A percentile compares a stretch with the other conserved stretches of the same genome.
phyloP scores from a whole-genome alignment of 2,113 vertebrate species.

The Emydocephalus ijimae region DNA sequence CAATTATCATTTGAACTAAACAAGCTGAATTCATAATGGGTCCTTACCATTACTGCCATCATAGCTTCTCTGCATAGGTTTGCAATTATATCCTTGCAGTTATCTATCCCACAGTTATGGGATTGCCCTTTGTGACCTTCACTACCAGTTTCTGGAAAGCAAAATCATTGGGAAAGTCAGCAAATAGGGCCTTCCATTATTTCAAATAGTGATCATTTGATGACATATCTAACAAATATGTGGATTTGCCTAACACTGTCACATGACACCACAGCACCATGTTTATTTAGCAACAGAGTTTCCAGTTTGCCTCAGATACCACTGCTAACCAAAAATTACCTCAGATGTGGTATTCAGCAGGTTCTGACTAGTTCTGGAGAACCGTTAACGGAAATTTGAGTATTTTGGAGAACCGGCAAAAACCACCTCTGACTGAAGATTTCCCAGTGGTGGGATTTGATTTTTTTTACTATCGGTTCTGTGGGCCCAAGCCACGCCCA shows the following conservation, averaged over 20 bases:
- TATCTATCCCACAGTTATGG: not conserved
- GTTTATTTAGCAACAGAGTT: not conserved
- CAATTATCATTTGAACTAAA: not conserved
- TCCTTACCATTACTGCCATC: not conserved
- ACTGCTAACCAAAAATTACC: not conserved
- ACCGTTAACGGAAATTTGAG: too few relatives aligned
- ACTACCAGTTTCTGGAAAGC: not conserved
- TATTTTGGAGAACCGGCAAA: too few relatives aligned
- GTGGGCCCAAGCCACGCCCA: too few relatives aligned
- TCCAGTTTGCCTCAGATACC: not conserved
- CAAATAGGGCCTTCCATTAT: not conserved
- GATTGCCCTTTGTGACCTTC: not conserved
- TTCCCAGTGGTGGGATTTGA: too few relatives aligned
- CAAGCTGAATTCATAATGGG: not conserved
- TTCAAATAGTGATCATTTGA: not conserved
- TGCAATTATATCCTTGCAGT: not conserved
- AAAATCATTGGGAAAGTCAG: not conserved
- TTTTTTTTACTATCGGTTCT: too few relatives aligned
- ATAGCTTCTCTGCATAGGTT: not conserved
- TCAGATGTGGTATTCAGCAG: too few relatives aligned
- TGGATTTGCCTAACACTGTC: not conserved
- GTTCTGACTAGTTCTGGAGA: too few relatives aligned
- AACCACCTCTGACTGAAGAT: too few relatives aligned
- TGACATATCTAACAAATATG: not conserved
- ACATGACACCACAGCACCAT: not conserved